Conservation (phyloP, 2,797 vertebrate genomes). For the Micromesistius poutassou region DNA sequence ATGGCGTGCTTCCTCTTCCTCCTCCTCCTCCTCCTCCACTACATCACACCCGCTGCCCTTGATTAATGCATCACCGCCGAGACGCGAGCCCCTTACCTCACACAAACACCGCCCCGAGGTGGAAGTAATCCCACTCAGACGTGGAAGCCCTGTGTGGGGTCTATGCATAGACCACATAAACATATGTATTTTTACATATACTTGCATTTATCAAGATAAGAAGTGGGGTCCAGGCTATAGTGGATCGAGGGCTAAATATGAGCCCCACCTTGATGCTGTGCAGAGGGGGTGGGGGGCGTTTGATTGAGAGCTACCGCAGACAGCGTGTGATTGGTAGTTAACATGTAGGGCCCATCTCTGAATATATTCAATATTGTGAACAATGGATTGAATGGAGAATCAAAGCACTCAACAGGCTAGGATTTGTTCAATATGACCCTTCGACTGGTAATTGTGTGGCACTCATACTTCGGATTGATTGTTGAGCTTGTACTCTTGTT, state of each 20-base stretch:
- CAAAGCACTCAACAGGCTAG: conserved; percentile 45
- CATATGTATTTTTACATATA: neutral
- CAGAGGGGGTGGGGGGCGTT: conserved; percentile 13
- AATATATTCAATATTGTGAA: conserved; percentile 40
- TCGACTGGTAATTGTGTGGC: neutral
- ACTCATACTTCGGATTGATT: no score
- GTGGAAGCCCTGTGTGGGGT: neutral
- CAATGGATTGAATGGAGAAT: conserved; percentile 45
- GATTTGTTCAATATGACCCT: conserved; percentile 52
- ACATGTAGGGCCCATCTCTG: conserved; percentile 27
- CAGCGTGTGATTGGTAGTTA: conserved; percentile 45
- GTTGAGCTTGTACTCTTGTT: no score
- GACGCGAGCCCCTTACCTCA: neutral
- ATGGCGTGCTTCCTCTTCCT: conserved; percentile 43
- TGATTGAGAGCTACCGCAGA: conserved; percentile 52
- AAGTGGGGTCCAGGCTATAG: conserved; percentile 18
- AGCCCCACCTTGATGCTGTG: conserved; percentile 26
- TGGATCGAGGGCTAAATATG: conserved; percentile 25
- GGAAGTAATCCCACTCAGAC: neutral
- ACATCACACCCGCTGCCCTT: conserved; percentile 34
- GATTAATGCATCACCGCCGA: conserved; percentile 44
- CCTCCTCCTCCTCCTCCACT: conserved; percentile 27
- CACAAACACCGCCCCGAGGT: neutral
- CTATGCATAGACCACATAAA: neutral
- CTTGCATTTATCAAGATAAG: neutral